These are phyloP conservation scores for Drosophila multiciliata DNA, from an alignment of 2,888 invertebrate species.

Conservation along the genomic window DNA sequence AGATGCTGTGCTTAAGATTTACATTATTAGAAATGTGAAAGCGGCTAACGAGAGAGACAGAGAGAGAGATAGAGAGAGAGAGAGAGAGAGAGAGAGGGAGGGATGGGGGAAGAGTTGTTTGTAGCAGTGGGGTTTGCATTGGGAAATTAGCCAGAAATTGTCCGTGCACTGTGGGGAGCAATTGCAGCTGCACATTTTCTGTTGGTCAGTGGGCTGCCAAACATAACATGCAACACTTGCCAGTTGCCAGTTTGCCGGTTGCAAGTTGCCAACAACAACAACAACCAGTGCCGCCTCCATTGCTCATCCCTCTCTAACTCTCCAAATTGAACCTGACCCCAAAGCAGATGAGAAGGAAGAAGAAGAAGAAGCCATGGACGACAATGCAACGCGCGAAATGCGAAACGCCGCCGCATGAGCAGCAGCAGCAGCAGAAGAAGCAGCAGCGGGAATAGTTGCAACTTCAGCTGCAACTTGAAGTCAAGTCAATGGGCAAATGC, in stretches of 20 bases:
- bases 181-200: constrained; percentile 55
- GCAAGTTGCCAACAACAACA: constrained; percentile 15
- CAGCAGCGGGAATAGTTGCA: constrained; percentile 13
- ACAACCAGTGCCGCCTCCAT: constrained; percentile 36
- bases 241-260: constrained; percentile 33
- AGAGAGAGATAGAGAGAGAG: neutral
- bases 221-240: constrained; percentile 66
- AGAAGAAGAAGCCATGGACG: constrained; percentile 11
- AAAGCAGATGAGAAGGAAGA: constrained; percentile 2
- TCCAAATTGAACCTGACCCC: constrained; percentile 71
- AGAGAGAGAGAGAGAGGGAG: neutral
- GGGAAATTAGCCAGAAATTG: constrained; percentile 78
- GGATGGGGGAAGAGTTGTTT: no score
- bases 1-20: constrained; percentile 63
- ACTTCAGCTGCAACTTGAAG: constrained; percentile 25
- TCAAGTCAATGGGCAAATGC: constrained; percentile 28
- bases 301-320: constrained; percentile 24
- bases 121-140: constrained; percentile 17
- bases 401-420: constrained; percentile 55
- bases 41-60: neutral
- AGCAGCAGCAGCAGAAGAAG: constrained; percentile 15
- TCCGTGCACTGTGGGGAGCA: constrained; percentile 72
- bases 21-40: constrained; percentile 65
- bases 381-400: constrained; percentile 66
- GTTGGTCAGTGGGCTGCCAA: constrained; percentile 71